Base-by-base conservation (phyloP, 64 coral and sea anemone genomes). In the Trachythela sp. region DNA sequence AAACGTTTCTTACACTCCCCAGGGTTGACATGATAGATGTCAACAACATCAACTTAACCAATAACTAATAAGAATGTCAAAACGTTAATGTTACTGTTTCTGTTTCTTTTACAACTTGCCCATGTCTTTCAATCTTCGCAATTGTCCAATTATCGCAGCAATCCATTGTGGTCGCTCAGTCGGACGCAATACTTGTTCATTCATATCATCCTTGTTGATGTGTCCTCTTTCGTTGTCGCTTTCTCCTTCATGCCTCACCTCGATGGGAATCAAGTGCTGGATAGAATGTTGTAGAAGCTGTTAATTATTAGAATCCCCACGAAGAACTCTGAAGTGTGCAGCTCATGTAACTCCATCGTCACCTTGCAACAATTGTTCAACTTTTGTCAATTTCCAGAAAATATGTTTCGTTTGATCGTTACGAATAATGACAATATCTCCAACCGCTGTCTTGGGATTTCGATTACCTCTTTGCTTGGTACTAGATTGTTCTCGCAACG, bases 321-420 rank as follows among this genome's bases (percentile, higher is more conserved):
- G 56, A 39, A 67, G 26, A 88, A 18, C 34, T 67, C 64, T 90
- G 0, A 90, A 50, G 0, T 67, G 13, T 18, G 54, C 89, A 42
- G 83, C n/a, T 18, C 88, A 11, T 0, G 40, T 35, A 29, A 43
- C 36, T 39, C 50, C 35, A 39, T 84, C 88, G 2, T 52, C 31
- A 8, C 88, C 88, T 38, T 14, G 27, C 36, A 84, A 36, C 48
- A 89, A 9, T 58, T 89, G 42, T 32, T 89, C 88, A 9, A 89
- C 71, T 22, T 84, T 89, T 0, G 88, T 43, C 33, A 89, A 54
- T 31, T 90, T 90, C 89, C 89, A 90, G 42, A 85, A 85, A 30
- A 49, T 80, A 20, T 33, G 34, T 7, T 35, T 54, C 0, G 75
- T 5, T 22, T 54, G 58, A 60, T 90, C 77, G 5, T 64, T 85